Evolutionary conservation across 2,888 invertebrate species (phyloP), one percentile per base, ranked within the genome.

Genomic region (Cacoxenus indagator): DNA sequence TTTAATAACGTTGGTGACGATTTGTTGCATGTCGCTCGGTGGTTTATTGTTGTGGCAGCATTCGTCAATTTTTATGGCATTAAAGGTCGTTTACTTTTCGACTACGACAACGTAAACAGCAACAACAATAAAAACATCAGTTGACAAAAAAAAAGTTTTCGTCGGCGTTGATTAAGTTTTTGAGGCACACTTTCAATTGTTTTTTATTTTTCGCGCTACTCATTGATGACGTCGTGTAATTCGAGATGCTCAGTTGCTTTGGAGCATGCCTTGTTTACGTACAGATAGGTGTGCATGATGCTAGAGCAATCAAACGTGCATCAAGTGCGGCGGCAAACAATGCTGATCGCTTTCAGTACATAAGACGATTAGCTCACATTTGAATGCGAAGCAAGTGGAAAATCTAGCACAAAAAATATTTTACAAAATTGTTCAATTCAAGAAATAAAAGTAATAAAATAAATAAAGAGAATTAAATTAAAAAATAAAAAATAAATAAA

Each of bases 71-170:
- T 84, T 79, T 84, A 84, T 83, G 85, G 85, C 81, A 76, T 75
- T 83, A 85, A 85, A 85, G 85, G 86, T 85, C 86, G 85, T 85
- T 85, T 85, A 86, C 85, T 86, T 85, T 86, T 86, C 78, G 86
- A 84, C 83, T 76, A 75, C 77, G 82, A 82, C 78, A 65, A 67
- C 59, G 9, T 64, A 19, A 67, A 67, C 69, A 64, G 64, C 22
- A 54, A 59, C 57, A 54, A 46, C 55, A 67, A 29, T 31, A 54
- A 19, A 2, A 75, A 73, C 71, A 73, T 70, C 64, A 64, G n/a
- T n/a, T n/a, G n/a, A 26, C 45, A 45, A n/a, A 43, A 62, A 62
- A 22, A 43, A 37, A 43, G 22, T 54, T 22, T 54, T 22, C 54
- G 19, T 11, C 27, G 27, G 14, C 17, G 17, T 59, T 31, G 45